Evolutionary conservation across 1,140 invertebrate genomes (phyloP), one percentile per base, ranked within the genome.

Genomic region (Lineus longissimus): DNA sequence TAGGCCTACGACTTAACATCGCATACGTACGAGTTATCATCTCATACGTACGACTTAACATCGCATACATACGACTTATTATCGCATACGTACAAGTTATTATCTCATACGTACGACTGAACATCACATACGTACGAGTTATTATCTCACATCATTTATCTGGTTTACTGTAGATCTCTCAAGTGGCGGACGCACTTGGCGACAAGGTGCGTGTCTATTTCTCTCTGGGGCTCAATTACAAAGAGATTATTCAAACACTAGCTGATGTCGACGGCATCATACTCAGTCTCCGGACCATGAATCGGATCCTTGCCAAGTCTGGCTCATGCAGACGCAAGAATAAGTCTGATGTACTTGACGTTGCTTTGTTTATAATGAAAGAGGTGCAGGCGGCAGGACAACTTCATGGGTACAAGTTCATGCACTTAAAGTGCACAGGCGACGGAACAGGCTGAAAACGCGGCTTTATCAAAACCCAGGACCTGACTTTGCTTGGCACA

Each of bases 401-500:
- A 23, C 25, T 51, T 9, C 47, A 51, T 51, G 47, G 47, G 25
- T 51, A 51, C n/a, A 19, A 27, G 25, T 7, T 19, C 6, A 51
- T 51, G 47, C 47, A 51, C 47, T n/a, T 51, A n/a, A 51, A 51
- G n/a, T 51, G 47, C 25, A 51, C n/a, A 60, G 59, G 1, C 27
- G 40, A 45, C 11, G 54, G 25, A 43, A 41, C 7, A 23, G 40
- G 2, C 15, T 43, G 17, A 19, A 17, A 23, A 31, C 70, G 27
- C 54, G 72, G 17, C 13, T 23, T 9, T 73, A 72, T 55, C 19
- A 55, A 17, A 61, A 29, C 40, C 59, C 59, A 47, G 68, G 71
- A 13, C 68, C 68, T 45, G 70, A 73, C 57, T 58, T 58, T 55
- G 1, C 62, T 1, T 72, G 70, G 70, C 70, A 73, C 41, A 55